These are phyloP conservation scores for Aporophyla lueneburgensis DNA, from an alignment of 2,888 invertebrate species.

Conservation along the genomic window DNA sequence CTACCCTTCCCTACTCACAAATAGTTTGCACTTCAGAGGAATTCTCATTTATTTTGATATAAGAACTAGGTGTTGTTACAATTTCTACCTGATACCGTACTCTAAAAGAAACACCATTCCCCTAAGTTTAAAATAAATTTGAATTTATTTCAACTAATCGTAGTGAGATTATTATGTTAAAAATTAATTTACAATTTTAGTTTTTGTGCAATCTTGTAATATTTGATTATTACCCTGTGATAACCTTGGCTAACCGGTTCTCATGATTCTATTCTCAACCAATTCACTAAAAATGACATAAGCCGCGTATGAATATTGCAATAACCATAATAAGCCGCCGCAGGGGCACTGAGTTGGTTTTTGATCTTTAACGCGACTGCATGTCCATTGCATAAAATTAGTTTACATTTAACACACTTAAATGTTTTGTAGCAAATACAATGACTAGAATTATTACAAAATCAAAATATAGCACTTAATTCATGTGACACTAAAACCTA, in stretches of 20 bases:
- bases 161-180: slow-evolving; percentile 52
- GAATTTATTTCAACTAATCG: slow-evolving; percentile 53
- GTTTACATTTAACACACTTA: slow-evolving; percentile 72
- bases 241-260: slow-evolving; percentile 80
- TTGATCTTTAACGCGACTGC: slow-evolving; percentile 47
- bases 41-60: slow-evolving; percentile 46
- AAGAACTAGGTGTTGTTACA: slow-evolving; percentile 54
- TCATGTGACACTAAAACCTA: slow-evolving; percentile 54
- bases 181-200: slow-evolving; percentile 63
- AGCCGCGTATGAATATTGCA: slow-evolving; percentile 24
- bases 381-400: slow-evolving; percentile 64
- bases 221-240: slow-evolving; percentile 82
- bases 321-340: slow-evolving; percentile 30
- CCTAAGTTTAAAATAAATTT: slow-evolving; percentile 55
- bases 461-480: slow-evolving; percentile 68
- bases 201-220: slow-evolving; percentile 75
- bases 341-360: slow-evolving; percentile 15
- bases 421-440: slow-evolving; percentile 79
- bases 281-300: slow-evolving; percentile 49
- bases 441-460: slow-evolving; percentile 84
- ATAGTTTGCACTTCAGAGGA: slow-evolving; percentile 73
- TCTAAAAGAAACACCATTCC: slow-evolving; percentile 61
- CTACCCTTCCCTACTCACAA: slow-evolving; percentile 70
- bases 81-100: slow-evolving; percentile 55
- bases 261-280: slow-evolving; percentile 61